Evolutionary conservation across 1,140 invertebrate species (phyloP).

Genomic region (Drosophila murphyi): DNA sequence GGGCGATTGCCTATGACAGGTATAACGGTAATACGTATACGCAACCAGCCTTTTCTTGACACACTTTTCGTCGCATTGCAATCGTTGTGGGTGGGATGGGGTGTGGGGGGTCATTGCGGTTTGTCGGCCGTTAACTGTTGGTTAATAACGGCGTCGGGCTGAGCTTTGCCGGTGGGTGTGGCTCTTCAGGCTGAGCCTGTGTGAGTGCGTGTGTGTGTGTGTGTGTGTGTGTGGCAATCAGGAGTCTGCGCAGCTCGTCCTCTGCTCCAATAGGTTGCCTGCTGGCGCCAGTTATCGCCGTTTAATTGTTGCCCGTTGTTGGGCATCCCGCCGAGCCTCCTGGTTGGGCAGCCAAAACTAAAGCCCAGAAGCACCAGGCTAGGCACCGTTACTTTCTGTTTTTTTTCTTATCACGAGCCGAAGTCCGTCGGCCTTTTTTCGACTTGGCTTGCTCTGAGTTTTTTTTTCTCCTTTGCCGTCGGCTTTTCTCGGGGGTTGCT

Average conservation of each 20-base stretch:
- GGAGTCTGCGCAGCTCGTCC: slow-evolving; percentile 74
- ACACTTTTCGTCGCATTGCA: slow-evolving; percentile 54
- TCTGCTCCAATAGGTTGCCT: slow-evolving; percentile 72
- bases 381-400: slow-evolving; percentile 18
- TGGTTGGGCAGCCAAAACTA: slow-evolving; percentile 57
- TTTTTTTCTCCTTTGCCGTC: slow-evolving; percentile 51
- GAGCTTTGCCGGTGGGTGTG: slow-evolving; percentile 58
- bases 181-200: slow-evolving; percentile 12
- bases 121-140: slow-evolving; percentile 63
- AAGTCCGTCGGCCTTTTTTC: slow-evolving; percentile 52
- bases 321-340: slow-evolving; percentile 48
- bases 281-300: slow-evolving; percentile 39
- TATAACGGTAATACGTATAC: slow-evolving; percentile 44
- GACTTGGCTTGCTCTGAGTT: background rate
- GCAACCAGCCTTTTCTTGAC: slow-evolving; percentile 53
- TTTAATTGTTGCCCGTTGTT: slow-evolving; percentile 69
- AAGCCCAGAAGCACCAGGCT: slow-evolving; percentile 7
- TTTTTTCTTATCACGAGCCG: background rate
- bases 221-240: background rate
- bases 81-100: background rate
- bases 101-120: slow-evolving; percentile 21
- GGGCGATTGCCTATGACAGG: slow-evolving; percentile 57
- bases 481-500: slow-evolving; percentile 60
- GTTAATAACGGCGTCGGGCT: slow-evolving; percentile 55
- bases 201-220: background rate